Conservation (phyloP, 2,888 invertebrate genomes). For the Calameuta pallipes region DNA sequence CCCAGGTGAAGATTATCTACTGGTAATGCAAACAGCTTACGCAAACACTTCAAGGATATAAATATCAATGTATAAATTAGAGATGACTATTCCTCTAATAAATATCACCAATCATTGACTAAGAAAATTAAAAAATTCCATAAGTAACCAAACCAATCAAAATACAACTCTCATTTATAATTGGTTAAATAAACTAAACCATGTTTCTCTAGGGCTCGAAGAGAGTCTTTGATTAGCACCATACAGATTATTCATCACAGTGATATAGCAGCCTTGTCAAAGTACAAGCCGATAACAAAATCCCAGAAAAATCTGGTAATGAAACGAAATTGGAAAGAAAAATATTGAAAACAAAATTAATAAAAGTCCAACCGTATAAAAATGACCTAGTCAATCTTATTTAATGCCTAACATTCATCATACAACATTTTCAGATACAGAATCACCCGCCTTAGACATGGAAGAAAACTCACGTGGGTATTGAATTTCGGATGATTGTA, state of each 20-base stretch:
- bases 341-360: background rate
- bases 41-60: background rate
- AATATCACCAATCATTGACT: background rate
- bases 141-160: background rate
- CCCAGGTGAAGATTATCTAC: background rate
- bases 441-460: background rate
- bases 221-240: no score
- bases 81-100: background rate
- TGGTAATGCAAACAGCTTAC: background rate
- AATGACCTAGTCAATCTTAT: background rate
- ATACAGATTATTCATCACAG: no score
- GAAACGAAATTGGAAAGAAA: background rate
- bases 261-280: no score
- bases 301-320: background rate
- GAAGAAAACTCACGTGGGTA: constrained; percentile 76
- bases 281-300: background rate
- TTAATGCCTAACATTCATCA: background rate
- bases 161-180: background rate
- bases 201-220: background rate
- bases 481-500: constrained; percentile 85
- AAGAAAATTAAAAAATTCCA: background rate
- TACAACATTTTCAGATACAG: background rate
- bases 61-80: background rate
- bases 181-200: background rate
- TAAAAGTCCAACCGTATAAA: background rate